These are phyloP conservation scores for Pagrus major DNA, from an alignment of 2,113 vertebrate species.

Conservation along the genomic window DNA sequence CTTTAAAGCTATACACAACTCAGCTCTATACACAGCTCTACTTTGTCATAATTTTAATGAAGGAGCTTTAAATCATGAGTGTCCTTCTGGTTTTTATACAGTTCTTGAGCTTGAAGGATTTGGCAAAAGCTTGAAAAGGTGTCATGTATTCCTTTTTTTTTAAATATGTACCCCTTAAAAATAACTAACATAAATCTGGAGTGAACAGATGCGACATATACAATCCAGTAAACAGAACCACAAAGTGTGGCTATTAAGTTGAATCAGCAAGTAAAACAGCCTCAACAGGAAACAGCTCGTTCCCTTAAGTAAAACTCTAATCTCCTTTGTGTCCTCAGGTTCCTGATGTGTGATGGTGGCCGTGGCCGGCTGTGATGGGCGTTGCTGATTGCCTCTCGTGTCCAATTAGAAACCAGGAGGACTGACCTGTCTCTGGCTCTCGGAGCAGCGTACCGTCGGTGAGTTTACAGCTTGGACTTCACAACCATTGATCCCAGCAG, in stretches of 20 bases:
- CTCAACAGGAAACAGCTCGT: neutral
- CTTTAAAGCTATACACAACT: neutral
- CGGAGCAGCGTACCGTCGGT: conserved; percentile 78
- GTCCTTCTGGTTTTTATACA: neutral
- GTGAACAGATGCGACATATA: neutral
- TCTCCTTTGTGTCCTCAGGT: conserved; percentile 64
- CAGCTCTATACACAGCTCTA: neutral
- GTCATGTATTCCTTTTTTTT: neutral
- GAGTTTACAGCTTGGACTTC: conserved; percentile 42
- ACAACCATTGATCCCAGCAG: conserved; percentile 35
- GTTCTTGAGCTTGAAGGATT: neutral
- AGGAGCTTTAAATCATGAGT: neutral
- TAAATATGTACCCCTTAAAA: neutral
- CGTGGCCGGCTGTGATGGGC: conserved; percentile 82
- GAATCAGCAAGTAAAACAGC: neutral
- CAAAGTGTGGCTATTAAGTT: neutral
- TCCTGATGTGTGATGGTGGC: conserved; percentile 87
- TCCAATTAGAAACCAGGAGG: conserved; percentile 70
- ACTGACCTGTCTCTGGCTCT: conserved; percentile 56
- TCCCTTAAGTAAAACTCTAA: neutral
- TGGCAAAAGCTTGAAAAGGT: neutral
- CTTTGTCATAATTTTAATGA: neutral
- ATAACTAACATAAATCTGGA: neutral
- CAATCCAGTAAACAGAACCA: neutral
- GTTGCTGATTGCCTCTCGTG: conserved; percentile 73